phyloP scores from a whole-genome alignment of 2,113 vertebrate species.

The Coregonus clupeaformis region DNA sequence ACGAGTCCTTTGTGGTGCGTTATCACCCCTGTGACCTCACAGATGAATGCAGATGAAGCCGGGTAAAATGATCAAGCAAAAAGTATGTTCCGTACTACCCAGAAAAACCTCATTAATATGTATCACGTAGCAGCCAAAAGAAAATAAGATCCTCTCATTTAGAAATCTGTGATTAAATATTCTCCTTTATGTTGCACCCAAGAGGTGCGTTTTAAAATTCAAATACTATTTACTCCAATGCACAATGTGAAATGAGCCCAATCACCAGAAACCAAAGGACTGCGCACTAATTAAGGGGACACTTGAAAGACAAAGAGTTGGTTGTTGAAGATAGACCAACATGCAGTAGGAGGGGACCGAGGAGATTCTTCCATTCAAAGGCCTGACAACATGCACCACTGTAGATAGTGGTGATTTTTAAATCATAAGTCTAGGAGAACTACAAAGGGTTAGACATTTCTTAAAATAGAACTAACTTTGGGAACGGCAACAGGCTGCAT shows the following conservation, averaged over 20 bases:
- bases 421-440: not conserved
- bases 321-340: constrained; percentile 48
- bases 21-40: constrained; percentile 21
- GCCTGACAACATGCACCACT: not conserved
- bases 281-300: constrained; percentile 60
- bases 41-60: constrained; percentile 12
- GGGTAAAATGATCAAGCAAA: constrained; percentile 18
- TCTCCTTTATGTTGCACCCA: constrained; percentile 67
- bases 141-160: constrained; percentile 59
- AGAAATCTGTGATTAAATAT: constrained; percentile 63
- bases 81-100: constrained; percentile 35
- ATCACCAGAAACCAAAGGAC: constrained; percentile 54
- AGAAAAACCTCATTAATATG: constrained; percentile 63
- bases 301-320: constrained; percentile 48
- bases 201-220: constrained; percentile 66
- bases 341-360: not conserved
- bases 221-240: constrained; percentile 63
- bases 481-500: too few species aligned
- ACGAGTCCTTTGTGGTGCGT: not conserved
- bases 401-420: not conserved
- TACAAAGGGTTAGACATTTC: too few species aligned
- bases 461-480: too few species aligned
- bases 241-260: constrained; percentile 59
- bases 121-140: constrained; percentile 56
- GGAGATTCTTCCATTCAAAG: constrained; percentile 18